Evolutionary conservation across 2,888 invertebrate genomes (phyloP).

Genomic region (Baccha elongata): DNA sequence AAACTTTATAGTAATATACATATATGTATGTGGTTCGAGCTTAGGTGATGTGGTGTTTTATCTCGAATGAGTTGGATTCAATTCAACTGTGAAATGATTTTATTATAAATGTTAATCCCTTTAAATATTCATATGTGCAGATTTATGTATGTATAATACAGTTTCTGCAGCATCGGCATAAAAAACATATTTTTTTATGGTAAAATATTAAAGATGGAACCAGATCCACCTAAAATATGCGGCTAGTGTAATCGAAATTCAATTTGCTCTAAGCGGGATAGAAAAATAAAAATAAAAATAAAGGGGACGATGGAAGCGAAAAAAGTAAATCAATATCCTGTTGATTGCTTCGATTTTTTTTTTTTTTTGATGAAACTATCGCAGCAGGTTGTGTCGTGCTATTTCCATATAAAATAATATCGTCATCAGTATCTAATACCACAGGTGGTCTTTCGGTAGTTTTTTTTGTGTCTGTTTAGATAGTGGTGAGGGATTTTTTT

Average conservation of each 20-base stretch:
- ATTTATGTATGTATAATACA: slow-evolving; percentile 30
- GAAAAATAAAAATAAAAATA: background rate
- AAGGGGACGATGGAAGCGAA: background rate
- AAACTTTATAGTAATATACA: background rate
- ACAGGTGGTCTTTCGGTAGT: slow-evolving; percentile 8
- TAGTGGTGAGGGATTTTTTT: too few relatives aligned
- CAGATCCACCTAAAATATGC: background rate
- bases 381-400: slow-evolving; percentile 14
- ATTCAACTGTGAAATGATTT: slow-evolving; percentile 28
- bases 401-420: slow-evolving; percentile 3
- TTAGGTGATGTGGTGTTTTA: background rate
- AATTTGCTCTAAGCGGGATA: background rate
- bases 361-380: slow-evolving; percentile 1
- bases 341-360: slow-evolving; percentile 21
- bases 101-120: too few relatives aligned
- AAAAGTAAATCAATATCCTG: slow-evolving; percentile 12
- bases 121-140: too few relatives aligned
- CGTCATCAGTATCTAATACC: background rate
- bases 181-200: slow-evolving; percentile 1
- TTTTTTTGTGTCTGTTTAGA: too few relatives aligned
- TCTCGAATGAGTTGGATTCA: slow-evolving; percentile 37
- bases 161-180: background rate
- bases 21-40: slow-evolving; percentile 11
- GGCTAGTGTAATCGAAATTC: slow-evolving; percentile 2
- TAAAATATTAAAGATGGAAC: background rate